phyloP scores from a whole-genome alignment of 1,140 invertebrate genomes.

The Microplitis mediator region DNA sequence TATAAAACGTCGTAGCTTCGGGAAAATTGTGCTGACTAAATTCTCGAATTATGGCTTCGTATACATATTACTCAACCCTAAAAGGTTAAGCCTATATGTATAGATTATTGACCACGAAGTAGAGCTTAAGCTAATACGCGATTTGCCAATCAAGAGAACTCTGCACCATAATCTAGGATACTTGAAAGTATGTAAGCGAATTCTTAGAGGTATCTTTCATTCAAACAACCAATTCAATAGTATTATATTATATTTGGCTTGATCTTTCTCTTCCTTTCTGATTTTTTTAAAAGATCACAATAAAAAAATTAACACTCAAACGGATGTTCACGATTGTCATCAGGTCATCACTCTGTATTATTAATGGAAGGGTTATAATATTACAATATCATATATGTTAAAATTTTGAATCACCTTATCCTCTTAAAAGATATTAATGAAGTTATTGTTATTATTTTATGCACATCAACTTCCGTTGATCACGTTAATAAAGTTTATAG shows the following conservation, averaged over 20 bases:
- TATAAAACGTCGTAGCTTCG: not conserved
- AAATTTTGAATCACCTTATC: not conserved
- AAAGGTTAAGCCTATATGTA: not conserved
- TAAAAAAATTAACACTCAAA: not conserved
- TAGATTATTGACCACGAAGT: slow-evolving; percentile 20
- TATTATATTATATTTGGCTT: not conserved
- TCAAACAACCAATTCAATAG: not conserved
- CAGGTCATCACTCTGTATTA: not conserved
- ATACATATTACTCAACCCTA: slow-evolving; percentile 3
- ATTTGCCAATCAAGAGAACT: slow-evolving; percentile 33
- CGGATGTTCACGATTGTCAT: slow-evolving; percentile 20
- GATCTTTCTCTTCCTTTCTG: not conserved
- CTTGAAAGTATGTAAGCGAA: slow-evolving; percentile 34
- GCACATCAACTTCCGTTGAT: not conserved
- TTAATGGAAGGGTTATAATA: not conserved
- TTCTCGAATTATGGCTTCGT: not conserved
- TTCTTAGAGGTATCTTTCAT: not conserved
- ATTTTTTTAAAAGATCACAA: too few species aligned
- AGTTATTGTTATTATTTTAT: not conserved
- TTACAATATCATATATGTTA: not conserved
- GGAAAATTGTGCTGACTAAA: not conserved
- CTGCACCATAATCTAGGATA: slow-evolving; percentile 33
- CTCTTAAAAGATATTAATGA: not conserved
- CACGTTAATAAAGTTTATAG: not conserved
- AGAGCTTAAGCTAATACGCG: slow-evolving; percentile 5